A percentile compares a stretch with the other conserved stretches of the same genome.
Conservation (phyloP, 2,888 invertebrate species). For the Caenorhabditis afra region DNA sequence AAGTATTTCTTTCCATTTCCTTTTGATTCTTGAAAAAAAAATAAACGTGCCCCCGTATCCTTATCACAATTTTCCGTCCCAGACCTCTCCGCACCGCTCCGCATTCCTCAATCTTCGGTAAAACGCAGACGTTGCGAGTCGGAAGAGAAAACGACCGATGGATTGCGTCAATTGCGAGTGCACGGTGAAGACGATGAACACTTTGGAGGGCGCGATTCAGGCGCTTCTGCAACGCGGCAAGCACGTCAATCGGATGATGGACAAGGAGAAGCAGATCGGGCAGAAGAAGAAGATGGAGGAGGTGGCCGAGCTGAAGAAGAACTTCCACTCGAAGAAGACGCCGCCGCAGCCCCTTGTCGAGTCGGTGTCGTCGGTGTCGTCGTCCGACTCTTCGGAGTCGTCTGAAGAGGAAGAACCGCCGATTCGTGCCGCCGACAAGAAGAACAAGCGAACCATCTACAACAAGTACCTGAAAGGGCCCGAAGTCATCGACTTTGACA, state of each 20-base stretch:
- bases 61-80: no score
- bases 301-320: conserved; percentile 31
- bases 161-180: conserved; percentile 49
- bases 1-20: not conserved
- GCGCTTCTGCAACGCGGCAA: conserved; percentile 18
- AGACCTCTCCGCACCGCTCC: no score
- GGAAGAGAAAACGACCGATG: conserved; percentile 2
- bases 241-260: conserved; percentile 39
- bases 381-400: no score
- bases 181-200: conserved; percentile 47
- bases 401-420: no score
- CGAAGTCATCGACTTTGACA: conserved; percentile 32
- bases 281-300: conserved; percentile 14
- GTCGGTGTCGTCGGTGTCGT: not conserved
- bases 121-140: not conserved
- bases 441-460: not conserved
- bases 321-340: not conserved
- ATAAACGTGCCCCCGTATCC: no score
- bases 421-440: no score
- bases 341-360: not conserved
- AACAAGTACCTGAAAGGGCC: conserved; percentile 6
- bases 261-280: conserved; percentile 29
- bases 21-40: not conserved
- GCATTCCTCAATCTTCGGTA: not conserved
- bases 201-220: conserved; percentile 25